Evolutionary conservation across 2,888 invertebrate species (phyloP), one percentile per base, ranked within the genome.

Genomic region (Chloromyia formosa): DNA sequence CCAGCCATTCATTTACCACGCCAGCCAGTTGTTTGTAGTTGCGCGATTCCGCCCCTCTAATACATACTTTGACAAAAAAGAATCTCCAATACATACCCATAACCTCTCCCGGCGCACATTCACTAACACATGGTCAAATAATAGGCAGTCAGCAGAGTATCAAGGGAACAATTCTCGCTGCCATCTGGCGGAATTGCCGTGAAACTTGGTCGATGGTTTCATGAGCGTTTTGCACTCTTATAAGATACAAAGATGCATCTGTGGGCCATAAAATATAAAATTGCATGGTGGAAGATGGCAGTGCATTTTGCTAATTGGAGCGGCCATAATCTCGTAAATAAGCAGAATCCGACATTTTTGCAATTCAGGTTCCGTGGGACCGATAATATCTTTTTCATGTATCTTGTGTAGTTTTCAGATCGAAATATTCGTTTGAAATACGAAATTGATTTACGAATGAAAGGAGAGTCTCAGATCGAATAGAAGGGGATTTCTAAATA

Each of bases 231-330:
- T 56, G 58, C 40, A 69, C 18, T 71, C 58, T 56, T 40, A 58
- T 58, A 71, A 56, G 71, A 71, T 71, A 45, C 49, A 45, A 66
- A 45, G 45, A 3, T 66, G 62, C 62, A 49, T 49, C 16, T 49
- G 14, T 40, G 27, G 10, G 23, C 22, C 2, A 35, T 35, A 35
- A 35, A 35, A 35, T 35, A 35, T 49, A 10, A n/a, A 61, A 62
- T 10, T 40, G n/a, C 10, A 62, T 16, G 1, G 14, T 20, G 22
- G 27, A 27, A 62, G 1, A 4, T 20, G 22, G 27, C 9, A 62
- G 40, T 40, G 62, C 62, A 62, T 40, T 40, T 62, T 35, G 40
- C 40, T 40, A 62, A 62, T 62, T 62, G 62, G 40, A 40, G 60
- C 23, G 27, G 27, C 22, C 60, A 14, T 60, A 60, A 23, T 35